Evolutionary conservation across 2,888 invertebrate species (phyloP), one percentile per base, ranked within the genome.

Genomic region (Clivina fossor): DNA sequence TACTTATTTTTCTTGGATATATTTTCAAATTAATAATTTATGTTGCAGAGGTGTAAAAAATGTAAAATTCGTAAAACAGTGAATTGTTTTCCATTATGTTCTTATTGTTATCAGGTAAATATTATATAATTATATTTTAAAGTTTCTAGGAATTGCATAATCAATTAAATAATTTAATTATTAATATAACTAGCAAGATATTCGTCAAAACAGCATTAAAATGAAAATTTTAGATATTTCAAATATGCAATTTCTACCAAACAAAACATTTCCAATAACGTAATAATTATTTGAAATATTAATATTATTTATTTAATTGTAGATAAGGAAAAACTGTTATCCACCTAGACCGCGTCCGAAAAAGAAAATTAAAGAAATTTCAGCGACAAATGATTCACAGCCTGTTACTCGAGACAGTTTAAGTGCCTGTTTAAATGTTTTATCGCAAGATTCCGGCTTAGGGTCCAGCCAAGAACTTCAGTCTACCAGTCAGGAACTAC

Each of bases 241-340:
- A n/a, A n/a, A n/a, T n/a, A n/a, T n/a, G n/a, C n/a, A n/a, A n/a
- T n/a, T n/a, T n/a, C n/a, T n/a, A n/a, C n/a, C n/a, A n/a, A n/a
- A n/a, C n/a, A n/a, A n/a, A n/a, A n/a, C n/a, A n/a, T n/a, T n/a
- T n/a, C n/a, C n/a, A n/a, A n/a, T n/a, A n/a, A n/a, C n/a, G n/a
- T n/a, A n/a, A n/a, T n/a, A n/a, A n/a, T n/a, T n/a, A n/a, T n/a
- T n/a, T n/a, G n/a, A n/a, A n/a, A n/a, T n/a, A n/a, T n/a, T n/a
- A n/a, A n/a, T 28, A 32, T 30, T 30, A 26, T 26, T 44, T 3
- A 9, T 30, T 13, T n/a, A 38, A 44, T 71, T 76, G 60, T 76
- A 86, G 86, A 80, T 80, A 63, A 79, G 85, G 67, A 85, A 85
- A 71, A 81, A 76, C 65, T 80, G 81, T 69, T 85, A 83, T 74